Evolutionary conservation across 2,113 vertebrate species (phyloP), one percentile per base, ranked within the genome.

Genomic region (Channa argus): DNA sequence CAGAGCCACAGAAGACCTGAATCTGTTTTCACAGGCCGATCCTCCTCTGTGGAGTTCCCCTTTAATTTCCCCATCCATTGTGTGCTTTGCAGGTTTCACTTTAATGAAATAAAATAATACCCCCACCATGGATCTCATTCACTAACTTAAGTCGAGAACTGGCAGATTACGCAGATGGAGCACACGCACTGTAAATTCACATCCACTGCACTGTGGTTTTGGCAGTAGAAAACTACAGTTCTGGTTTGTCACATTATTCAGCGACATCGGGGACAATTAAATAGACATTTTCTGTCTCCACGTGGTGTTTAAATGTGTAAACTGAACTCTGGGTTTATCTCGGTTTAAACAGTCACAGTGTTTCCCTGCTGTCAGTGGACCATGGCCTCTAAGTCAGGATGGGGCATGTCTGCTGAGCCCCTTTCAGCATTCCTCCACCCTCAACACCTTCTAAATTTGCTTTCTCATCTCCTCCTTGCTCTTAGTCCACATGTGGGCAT

Each of bases 301-400:
- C 8, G 36, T 88, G 74, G 86, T 77, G 82, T 87, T 86, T 86
- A 86, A 87, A 86, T 87, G 69, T 91, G 86, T 92, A 87, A 92
- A 88, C 88, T 90, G 76, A 89, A 87, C 85, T 83, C 80, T 47
- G 77, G 58, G 72, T 81, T 92, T 92, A 90, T 94, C 89, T 92
- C 39, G 72, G 88, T 88, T 91, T 93, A 90, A 90, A 88, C 83
- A 86, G 89, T 92, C 87, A 88, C 34, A 76, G 88, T 89, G 88
- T 89, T 92, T 87, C 92, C 67, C 83, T 67, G 77, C 82, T 89
- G 81, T 86, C 92, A 92, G 85, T 88, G 75, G 72, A 89, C 85
- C 86, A 24, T 74, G 85, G 79, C 68, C 78, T 78, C 62, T 82
- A 73, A 89, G 73, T 93, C 89, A 92, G 88, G 92, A 93, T 13